phyloP scores from a whole-genome alignment of 2,113 vertebrate genomes.

The Pantherophis guttatus region DNA sequence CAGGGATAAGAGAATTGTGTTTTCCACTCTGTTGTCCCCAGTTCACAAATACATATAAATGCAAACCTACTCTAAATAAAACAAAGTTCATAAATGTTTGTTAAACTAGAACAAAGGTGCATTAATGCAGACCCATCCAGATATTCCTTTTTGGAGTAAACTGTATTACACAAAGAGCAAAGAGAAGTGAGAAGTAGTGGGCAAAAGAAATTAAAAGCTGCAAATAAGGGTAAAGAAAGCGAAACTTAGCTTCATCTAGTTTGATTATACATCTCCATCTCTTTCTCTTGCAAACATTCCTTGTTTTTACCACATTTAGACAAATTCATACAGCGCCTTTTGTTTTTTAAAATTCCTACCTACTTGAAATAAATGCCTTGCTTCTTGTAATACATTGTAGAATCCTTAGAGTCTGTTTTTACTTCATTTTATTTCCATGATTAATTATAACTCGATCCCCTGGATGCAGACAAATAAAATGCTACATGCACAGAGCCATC shows the following conservation, averaged over 20 bases:
- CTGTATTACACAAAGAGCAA: not conserved
- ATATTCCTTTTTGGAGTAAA: not conserved
- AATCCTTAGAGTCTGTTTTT: not conserved
- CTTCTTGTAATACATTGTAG: not conserved
- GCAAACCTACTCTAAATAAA: not conserved
- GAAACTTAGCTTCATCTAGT: not conserved
- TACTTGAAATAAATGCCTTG: not conserved
- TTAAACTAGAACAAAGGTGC: not conserved
- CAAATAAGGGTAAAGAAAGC: not conserved
- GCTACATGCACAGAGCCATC: not conserved
- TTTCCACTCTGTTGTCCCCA: not conserved
- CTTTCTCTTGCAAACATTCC: not conserved
- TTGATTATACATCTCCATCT: not conserved
- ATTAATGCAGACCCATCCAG: not conserved
- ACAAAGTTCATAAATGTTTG: not conserved
- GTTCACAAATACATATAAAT: not conserved
- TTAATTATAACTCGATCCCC: not conserved
- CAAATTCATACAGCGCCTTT: not conserved
- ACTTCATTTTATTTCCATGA: not conserved
- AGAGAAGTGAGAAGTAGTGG: not conserved
- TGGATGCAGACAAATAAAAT: not conserved
- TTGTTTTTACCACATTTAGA: not conserved
- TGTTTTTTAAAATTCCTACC: not conserved
- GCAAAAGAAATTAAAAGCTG: not conserved
- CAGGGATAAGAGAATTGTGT: not conserved